Evolutionary conservation across 2,113 vertebrate species (phyloP).

Genomic region (Naja naja): DNA sequence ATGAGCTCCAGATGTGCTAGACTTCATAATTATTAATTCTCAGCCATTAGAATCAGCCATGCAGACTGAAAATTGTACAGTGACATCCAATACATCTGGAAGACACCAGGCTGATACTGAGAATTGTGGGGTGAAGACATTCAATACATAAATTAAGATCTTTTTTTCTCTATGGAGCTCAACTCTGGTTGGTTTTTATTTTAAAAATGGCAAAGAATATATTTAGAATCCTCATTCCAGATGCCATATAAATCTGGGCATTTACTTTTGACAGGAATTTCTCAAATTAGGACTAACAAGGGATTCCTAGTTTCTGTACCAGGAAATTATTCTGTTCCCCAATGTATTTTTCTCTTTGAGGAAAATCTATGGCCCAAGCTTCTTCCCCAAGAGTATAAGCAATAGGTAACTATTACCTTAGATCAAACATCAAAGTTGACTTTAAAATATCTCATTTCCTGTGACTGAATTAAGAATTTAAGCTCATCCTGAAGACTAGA

Average conservation of each 20-base stretch:
- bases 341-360: conserved; percentile 63
- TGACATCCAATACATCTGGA: not conserved
- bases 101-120: not conserved
- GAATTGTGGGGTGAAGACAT: not conserved
- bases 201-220: conserved; percentile 38
- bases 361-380: conserved; percentile 58
- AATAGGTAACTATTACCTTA: conserved; percentile 2
- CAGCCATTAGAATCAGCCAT: not conserved
- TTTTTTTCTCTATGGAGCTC: not conserved
- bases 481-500: conserved; percentile 22
- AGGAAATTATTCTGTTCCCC: conserved; percentile 74
- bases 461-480: conserved; percentile 24
- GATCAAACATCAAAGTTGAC: conserved; percentile 34
- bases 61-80: not conserved
- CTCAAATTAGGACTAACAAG: conserved; percentile 78
- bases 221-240: conserved; percentile 21
- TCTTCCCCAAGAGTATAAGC: conserved; percentile 21
- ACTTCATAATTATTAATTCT: not conserved
- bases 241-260: conserved; percentile 75
- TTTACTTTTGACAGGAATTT: conserved; percentile 80
- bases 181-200: not conserved
- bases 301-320: conserved; percentile 71
- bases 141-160: not conserved
- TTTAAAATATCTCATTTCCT: conserved; percentile 51
- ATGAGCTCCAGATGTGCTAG: not conserved